Evolutionary conservation across 2,888 invertebrate genomes (phyloP), one percentile per base, ranked within the genome.

Genomic region (Erebia aethiops): DNA sequence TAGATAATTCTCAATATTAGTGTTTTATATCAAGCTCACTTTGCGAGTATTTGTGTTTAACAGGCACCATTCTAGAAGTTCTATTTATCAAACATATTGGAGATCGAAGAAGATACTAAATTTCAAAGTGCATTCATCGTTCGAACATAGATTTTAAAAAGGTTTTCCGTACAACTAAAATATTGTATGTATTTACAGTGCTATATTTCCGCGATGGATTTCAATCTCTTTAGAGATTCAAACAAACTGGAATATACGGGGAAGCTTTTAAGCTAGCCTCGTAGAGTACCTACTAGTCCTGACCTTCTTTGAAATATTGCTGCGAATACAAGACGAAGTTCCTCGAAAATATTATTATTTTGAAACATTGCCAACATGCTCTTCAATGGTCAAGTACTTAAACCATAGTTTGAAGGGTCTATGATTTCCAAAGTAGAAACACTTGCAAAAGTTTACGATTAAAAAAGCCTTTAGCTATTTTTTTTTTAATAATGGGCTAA

Each of bases 221-320:
- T 65, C 65, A 70, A 70, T 70, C 58, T 69, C 51, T 66, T 65
- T 57, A 11, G 58, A 69, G 70, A 65, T 65, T 65, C 60, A 65
- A 16, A 65, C 60, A 65, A 62, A 67, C 66, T 67, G 56, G 56
- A 60, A 70, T 43, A 71, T 71, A 62, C 66, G 67, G 52, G 62
- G 11, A 58, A 67, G 67, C 67, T 71, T 66, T 71, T 57, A 67
- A 67, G 62, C 18, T 16, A 8, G 60, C 18, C 54, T 66, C 65
- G 41, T 46, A 43, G 14, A 21, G 56, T 21, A 46, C 35, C 35
- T 35, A 35, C 56, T 43, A 66, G 16, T 56, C 56, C 18, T 64
- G 10, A 16, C 46, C 65, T 66, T 56, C 18, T 14, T 14, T 41
- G 21, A 43, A 18, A 56, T 56, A 56, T 8, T 56, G 18, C 18